Conservation (phyloP, 2,888 invertebrate species). For the Sarcophaga subvicina region DNA sequence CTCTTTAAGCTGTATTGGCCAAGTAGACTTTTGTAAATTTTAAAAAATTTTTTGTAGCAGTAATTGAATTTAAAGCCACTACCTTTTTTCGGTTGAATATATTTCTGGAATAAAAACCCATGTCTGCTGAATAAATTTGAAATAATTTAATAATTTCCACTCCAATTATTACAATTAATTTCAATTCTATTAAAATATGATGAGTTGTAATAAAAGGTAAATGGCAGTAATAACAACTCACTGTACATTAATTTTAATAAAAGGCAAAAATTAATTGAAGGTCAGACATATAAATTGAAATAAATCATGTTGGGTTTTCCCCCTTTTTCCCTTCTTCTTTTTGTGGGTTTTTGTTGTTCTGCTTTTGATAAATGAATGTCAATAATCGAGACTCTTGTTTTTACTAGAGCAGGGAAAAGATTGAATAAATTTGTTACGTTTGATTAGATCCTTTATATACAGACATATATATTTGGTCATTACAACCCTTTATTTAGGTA, state of each 20-base stretch:
- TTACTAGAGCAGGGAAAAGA: no score
- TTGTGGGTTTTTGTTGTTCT: not conserved
- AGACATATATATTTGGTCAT: no score
- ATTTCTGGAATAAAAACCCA: not conserved
- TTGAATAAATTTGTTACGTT: no score
- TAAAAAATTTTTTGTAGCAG: not conserved
- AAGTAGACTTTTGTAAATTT: not conserved
- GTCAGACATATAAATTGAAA: not conserved
- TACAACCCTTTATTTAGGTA: no score
- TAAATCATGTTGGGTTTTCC: not conserved
- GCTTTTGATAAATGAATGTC: not conserved
- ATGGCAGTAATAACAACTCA: not conserved
- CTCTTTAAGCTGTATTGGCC: not conserved
- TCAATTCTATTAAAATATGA: not conserved
- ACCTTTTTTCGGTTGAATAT: not conserved
- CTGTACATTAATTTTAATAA: not conserved
- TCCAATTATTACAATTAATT: slow-evolving; percentile 24
- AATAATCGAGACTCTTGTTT: no score
- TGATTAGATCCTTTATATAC: no score
- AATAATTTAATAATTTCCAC: slow-evolving; percentile 21
- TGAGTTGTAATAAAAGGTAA: not conserved
- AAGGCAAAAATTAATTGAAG: not conserved
- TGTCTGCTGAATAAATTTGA: not conserved
- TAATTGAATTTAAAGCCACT: slow-evolving; percentile 2
- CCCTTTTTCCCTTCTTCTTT: not conserved